These are phyloP conservation scores for Amphipyra berbera DNA, from an alignment of 2,888 invertebrate genomes.

Conservation along the genomic window DNA sequence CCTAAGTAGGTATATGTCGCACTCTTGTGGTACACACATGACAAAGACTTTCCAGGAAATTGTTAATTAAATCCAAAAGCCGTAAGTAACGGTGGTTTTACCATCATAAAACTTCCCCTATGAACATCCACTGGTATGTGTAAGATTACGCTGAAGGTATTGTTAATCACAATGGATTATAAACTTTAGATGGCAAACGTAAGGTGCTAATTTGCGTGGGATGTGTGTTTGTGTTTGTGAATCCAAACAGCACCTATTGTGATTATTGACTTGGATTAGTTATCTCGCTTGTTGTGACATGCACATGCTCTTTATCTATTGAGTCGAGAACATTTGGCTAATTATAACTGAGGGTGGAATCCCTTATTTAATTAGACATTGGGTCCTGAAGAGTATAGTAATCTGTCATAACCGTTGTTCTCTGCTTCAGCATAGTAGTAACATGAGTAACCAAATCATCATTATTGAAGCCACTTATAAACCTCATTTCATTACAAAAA, in stretches of 20 bases:
- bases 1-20: slow-evolving; percentile 52
- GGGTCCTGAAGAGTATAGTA: too few species aligned
- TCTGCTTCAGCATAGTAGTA: too few species aligned
- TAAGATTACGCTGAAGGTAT: slow-evolving; percentile 57
- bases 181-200: slow-evolving; percentile 44
- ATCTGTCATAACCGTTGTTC: too few species aligned
- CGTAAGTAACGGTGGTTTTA: slow-evolving; percentile 75
- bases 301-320: slow-evolving; percentile 65
- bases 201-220: slow-evolving; percentile 47
- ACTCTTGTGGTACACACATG: slow-evolving; percentile 62
- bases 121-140: slow-evolving; percentile 68
- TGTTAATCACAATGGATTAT: slow-evolving; percentile 47
- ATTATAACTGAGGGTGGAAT: slow-evolving; percentile 33
- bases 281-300: slow-evolving; percentile 68
- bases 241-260: slow-evolving; percentile 65
- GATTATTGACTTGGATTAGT: slow-evolving; percentile 74
- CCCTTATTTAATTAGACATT: slow-evolving; percentile 2
- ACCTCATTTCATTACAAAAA: slow-evolving; percentile 43
- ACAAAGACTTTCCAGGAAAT: slow-evolving; percentile 73
- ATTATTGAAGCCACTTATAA: slow-evolving; percentile 30
- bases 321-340: slow-evolving; percentile 45
- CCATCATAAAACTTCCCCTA: slow-evolving; percentile 77
- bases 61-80: slow-evolving; percentile 79
- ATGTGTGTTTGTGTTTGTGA: slow-evolving; percentile 49
- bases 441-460: slow-evolving; percentile 14